Conservation (phyloP, 2,113 vertebrate genomes). For the Mobula hypostoma region DNA sequence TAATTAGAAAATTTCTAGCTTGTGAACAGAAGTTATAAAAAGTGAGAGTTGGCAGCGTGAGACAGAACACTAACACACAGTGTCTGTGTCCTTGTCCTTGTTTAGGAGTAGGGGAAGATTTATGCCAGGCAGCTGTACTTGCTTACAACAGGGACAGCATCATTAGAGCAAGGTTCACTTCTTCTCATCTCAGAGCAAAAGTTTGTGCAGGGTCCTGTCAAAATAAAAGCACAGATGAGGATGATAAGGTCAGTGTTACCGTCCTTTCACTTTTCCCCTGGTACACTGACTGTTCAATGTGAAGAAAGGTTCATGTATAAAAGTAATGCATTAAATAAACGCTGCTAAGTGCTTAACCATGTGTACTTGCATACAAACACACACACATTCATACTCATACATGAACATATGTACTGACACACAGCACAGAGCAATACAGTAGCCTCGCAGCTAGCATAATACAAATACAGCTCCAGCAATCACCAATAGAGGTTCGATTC, state of each 20-base stretch:
- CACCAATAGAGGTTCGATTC: too few relatives aligned
- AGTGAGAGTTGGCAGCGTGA: not conserved
- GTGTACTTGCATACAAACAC: not conserved
- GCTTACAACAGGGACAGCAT: not conserved
- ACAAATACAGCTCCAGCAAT: too few relatives aligned
- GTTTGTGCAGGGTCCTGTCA: not conserved
- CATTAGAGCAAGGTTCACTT: conserved; percentile 33
- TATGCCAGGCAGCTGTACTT: not conserved
- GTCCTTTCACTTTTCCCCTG: not conserved
- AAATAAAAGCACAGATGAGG: not conserved
- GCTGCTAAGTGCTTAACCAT: not conserved
- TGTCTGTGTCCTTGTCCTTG: conserved; percentile 25
- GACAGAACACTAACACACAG: not conserved
- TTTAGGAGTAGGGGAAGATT: conserved; percentile 13
- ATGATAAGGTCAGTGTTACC: conserved; percentile 21
- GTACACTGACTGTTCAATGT: not conserved
- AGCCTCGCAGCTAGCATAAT: too few relatives aligned
- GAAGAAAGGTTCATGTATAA: not conserved
- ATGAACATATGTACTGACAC: not conserved
- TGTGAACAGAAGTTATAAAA: not conserved
- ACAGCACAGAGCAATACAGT: too few relatives aligned
- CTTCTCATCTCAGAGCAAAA: not conserved
- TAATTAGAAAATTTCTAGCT: not conserved
- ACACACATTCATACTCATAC: not conserved
- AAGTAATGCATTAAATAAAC: not conserved